A percentile compares a stretch with the other conserved stretches of the same genome.
Evolutionary conservation across 2,797 vertebrate species (phyloP).

Genomic region (Rallus crepitans): DNA sequence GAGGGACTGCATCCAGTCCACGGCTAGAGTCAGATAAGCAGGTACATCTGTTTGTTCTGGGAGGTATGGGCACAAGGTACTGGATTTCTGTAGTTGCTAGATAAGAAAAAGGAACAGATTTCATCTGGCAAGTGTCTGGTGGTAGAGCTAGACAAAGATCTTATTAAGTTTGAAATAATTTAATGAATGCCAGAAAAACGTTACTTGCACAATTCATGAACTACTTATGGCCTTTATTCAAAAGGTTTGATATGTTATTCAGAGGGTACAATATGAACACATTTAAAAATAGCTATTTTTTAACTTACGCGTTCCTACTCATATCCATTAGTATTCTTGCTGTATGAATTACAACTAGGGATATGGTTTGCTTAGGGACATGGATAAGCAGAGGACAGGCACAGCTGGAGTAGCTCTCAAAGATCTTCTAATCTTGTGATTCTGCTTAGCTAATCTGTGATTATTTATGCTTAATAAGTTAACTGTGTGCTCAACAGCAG

Average conservation of each 20-base stretch:
- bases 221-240: not conserved
- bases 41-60: not conserved
- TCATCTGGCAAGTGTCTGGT: not conserved
- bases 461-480: not conserved
- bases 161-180: not conserved
- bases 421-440: too few relatives aligned
- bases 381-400: too few relatives aligned
- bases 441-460: not conserved
- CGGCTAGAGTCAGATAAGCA: not conserved
- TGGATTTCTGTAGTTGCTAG: not conserved
- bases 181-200: not conserved
- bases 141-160: not conserved
- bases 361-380: too few relatives aligned
- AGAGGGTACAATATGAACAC: rapidly evolving
- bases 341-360: not conserved
- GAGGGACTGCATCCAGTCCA: rapidly evolving
- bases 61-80: not conserved
- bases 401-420: too few relatives aligned
- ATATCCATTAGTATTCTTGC: not conserved
- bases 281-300: not conserved
- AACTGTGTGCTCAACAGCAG: not conserved
- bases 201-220: rapidly evolving
- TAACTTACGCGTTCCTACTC: not conserved
- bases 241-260: not conserved
- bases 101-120: not conserved